Conservation (phyloP, 2,888 invertebrate genomes). For the Melikaiella ostensackeni region DNA sequence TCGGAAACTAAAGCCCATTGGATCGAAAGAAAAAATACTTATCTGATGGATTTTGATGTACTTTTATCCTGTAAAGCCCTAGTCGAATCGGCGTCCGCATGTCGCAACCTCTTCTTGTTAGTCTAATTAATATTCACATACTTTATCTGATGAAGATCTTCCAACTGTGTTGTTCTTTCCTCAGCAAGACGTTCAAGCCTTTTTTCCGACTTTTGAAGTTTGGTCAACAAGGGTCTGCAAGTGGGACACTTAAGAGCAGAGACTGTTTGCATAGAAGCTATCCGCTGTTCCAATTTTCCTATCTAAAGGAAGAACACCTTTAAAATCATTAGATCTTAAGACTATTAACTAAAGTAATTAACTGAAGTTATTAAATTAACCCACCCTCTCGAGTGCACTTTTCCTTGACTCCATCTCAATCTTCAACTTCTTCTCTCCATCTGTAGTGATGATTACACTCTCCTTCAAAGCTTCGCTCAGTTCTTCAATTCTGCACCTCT, state of each 20-base stretch:
- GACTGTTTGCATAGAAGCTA: conserved; percentile 84
- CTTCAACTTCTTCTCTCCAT: conserved; percentile 79
- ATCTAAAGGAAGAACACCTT: conserved; percentile 79
- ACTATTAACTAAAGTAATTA: no score
- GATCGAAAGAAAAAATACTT: no score
- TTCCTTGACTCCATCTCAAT: conserved; percentile 82
- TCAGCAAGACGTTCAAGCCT: conserved; percentile 81
- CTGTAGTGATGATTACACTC: conserved; percentile 86
- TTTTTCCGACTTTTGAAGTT: conserved; percentile 82
- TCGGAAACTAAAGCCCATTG: no score
- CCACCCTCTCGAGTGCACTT: conserved; percentile 84
- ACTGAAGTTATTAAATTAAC: conserved; percentile 41
- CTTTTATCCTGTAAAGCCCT: no score
- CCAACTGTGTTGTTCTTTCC: conserved; percentile 84
- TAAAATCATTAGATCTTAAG: conserved; percentile 3
- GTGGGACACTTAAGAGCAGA: conserved; percentile 84
- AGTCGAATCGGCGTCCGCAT: no score
- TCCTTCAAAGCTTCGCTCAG: conserved; percentile 90
- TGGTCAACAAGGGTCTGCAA: conserved; percentile 82
- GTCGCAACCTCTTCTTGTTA: no score
- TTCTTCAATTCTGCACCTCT: conserved; percentile 83
- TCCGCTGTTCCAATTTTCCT: conserved; percentile 84
- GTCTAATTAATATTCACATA: conserved; percentile 77
- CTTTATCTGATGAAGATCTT: conserved; percentile 89
- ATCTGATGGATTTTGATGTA: no score